Conservation (phyloP, 2,888 invertebrate species). For the Elegia similella region DNA sequence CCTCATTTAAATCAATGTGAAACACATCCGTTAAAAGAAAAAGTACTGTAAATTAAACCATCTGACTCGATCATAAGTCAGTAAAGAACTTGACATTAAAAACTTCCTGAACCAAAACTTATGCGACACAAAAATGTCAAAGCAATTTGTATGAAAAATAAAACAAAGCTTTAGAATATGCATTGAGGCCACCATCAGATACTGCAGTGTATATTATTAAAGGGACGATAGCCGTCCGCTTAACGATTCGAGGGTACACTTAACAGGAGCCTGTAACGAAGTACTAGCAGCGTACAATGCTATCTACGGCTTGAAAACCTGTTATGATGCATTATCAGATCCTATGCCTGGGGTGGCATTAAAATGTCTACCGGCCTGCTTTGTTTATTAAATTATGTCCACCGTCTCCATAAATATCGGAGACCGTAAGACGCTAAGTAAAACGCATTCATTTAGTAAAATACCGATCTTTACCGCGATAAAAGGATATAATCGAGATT, state of each 20-base stretch:
- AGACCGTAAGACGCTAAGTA: slow-evolving; percentile 21
- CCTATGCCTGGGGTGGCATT: slow-evolving; percentile 74
- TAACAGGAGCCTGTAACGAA: slow-evolving; percentile 74
- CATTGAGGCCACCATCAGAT: slow-evolving; percentile 15
- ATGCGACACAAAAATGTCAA: slow-evolving; percentile 15
- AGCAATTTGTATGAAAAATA: slow-evolving; percentile 16
- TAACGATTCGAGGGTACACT: slow-evolving; percentile 60
- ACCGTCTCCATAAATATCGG: slow-evolving; percentile 72
- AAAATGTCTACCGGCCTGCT: slow-evolving; percentile 72
- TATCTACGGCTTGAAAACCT: slow-evolving; percentile 73
- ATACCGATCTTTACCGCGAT: slow-evolving; percentile 73
- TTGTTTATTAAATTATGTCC: slow-evolving; percentile 82
- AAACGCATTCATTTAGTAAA: slow-evolving; percentile 77
- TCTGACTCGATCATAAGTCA: too few species aligned
- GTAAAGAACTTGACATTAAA: neutral
- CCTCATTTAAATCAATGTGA: too few species aligned
- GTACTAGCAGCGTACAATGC: slow-evolving; percentile 76
- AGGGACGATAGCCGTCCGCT: slow-evolving; percentile 30
- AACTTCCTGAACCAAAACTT: slow-evolving; percentile 3
- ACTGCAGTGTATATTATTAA: slow-evolving; percentile 23
- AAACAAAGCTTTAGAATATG: slow-evolving; percentile 16
- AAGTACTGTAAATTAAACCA: too few species aligned
- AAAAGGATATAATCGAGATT: slow-evolving; percentile 34
- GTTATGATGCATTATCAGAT: slow-evolving; percentile 79
- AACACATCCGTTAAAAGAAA: too few species aligned